Percentiles rank a stretch among this genome's conserved stretches.
phyloP scores from a whole-genome alignment of 2,888 invertebrate genomes.

The Epiblema foenella region DNA sequence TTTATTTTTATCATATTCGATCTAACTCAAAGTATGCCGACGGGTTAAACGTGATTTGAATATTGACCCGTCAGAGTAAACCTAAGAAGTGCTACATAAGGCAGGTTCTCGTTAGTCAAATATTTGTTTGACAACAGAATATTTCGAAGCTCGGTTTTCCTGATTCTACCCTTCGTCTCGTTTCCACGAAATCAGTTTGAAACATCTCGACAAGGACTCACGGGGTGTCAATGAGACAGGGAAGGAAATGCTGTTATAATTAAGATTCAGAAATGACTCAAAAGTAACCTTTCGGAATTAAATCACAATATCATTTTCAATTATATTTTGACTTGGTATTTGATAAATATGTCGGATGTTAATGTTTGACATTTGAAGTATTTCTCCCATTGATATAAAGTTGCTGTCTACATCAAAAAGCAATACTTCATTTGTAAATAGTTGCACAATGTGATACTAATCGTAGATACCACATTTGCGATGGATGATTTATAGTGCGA shows the following conservation, averaged over 20 bases:
- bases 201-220: constrained; percentile 10
- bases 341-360: background rate
- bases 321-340: constrained; percentile 3
- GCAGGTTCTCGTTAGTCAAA: constrained; percentile 36
- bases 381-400: background rate
- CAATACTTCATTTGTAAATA: background rate
- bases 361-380: background rate
- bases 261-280: constrained; percentile 31
- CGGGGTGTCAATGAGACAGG: constrained; percentile 16
- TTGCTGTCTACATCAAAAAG: too few species aligned
- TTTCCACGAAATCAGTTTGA: constrained; percentile 26
- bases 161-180: constrained; percentile 18
- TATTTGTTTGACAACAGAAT: constrained; percentile 37
- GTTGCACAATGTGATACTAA: background rate
- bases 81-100: constrained; percentile 34
- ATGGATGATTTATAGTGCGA: constrained; percentile 33
- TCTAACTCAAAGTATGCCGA: constrained; percentile 56
- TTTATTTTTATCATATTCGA: constrained; percentile 60
- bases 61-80: constrained; percentile 46
- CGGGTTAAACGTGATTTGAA: constrained; percentile 59
- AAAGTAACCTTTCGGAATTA: constrained; percentile 7
- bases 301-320: constrained; percentile 7
- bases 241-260: constrained; percentile 29
- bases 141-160: constrained; percentile 19
- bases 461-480: constrained; percentile 21